Evolutionary conservation across 2,113 vertebrate genomes (phyloP).

Genomic region (Toxotes jaculatrix): DNA sequence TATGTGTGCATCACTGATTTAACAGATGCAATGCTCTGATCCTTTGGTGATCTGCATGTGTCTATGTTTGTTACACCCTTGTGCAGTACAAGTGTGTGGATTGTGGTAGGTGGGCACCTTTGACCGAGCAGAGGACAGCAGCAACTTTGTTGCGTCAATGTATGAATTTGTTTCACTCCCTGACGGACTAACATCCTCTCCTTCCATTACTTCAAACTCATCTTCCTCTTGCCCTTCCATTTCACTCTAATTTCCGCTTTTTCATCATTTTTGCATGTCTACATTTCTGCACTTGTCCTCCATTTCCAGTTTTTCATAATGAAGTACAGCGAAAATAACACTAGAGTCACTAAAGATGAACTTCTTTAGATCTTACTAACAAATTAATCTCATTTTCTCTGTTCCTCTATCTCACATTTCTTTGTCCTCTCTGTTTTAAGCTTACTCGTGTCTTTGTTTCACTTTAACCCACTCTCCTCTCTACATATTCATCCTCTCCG

Average conservation of each 20-base stretch:
- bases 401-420: background rate
- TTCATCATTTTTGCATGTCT: constrained; percentile 63
- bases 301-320: background rate
- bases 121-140: constrained; percentile 61
- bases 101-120: constrained; percentile 71
- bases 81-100: constrained; percentile 53
- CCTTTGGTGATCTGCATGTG: background rate
- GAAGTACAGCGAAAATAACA: constrained; percentile 2
- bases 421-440: constrained; percentile 6
- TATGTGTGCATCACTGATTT: constrained; percentile 12
- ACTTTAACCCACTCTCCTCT: constrained; percentile 62
- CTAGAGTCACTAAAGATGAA: background rate
- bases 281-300: constrained; percentile 22
- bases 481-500: constrained; percentile 50
- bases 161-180: constrained; percentile 48
- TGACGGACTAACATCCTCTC: constrained; percentile 34
- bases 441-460: constrained; percentile 34
- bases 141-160: constrained; percentile 45
- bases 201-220: constrained; percentile 45
- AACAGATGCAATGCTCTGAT: constrained; percentile 20
- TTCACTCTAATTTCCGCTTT: constrained; percentile 40
- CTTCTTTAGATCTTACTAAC: background rate
- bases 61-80: constrained; percentile 33
- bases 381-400: background rate
- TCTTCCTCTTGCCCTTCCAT: constrained; percentile 28